Base-by-base conservation (phyloP, 2,888 invertebrate species). In the Elgonia sp. region DNA sequence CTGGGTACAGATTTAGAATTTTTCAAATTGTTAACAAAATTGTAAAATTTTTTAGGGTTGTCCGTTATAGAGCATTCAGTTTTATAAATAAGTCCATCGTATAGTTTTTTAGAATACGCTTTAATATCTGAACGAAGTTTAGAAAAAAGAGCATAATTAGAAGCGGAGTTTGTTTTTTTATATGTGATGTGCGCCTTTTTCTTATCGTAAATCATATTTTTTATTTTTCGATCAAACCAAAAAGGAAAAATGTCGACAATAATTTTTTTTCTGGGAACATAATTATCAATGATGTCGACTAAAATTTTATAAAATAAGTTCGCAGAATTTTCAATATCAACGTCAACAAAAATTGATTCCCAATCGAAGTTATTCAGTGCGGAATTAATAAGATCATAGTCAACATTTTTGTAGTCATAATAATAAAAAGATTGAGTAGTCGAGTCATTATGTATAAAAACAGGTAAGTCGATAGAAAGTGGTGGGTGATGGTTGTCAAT, bases 181-280 rank as follows among this genome's bases (percentile, higher is more conserved):
- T 46, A 82, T 14, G 39, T 5, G n/a, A 12, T 8, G 53, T 82
- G 73, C 1, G 73, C 63, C 29, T 37, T 62, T 37, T 82, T 65
- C 62, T 82, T 82, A 0, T 42, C 53, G 40, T 29, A 50, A 12
- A 65, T 73, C 39, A 73, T n/a, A 6, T 60, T 16, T 37, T 53
- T 60, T 14, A 82, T 9, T 18, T 73, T 63, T 10, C 9, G n/a
- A 37, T 40, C 50, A 63, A 40, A 82, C 82, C 82, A 82, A 4
- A 20, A 3, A 3, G 73, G 73, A 42, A 63, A 82, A 4, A 9
- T 18, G n/a, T 50, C 46, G 7, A n/a, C 20, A 10, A 29, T 29
- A 16, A 2, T 9, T 14, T 3, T 7, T 65, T 77, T 77, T 12
- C 63, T 0, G 0, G 65, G 77, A 14, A 75, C 60, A 55, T 39